These are phyloP conservation scores for Ciconia boyciana DNA, from an alignment of 2,113 vertebrate species.

Conservation along the genomic window DNA sequence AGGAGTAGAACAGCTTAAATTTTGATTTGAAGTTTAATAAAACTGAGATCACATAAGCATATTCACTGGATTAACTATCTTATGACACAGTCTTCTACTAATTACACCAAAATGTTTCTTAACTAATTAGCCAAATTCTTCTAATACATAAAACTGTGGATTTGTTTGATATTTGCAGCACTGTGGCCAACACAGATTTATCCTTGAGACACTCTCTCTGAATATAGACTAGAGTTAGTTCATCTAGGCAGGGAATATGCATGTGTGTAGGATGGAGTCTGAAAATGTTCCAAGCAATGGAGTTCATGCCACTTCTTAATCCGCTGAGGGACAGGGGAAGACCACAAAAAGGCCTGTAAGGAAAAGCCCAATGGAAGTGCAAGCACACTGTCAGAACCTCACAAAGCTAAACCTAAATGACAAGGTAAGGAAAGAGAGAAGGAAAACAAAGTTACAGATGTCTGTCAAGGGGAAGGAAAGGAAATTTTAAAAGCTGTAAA, in stretches of 20 bases:
- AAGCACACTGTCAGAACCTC: not conserved
- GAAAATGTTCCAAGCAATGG: not conserved
- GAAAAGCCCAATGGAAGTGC: not conserved
- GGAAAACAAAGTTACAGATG: not conserved
- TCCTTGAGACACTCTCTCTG: not conserved
- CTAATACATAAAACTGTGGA: not conserved
- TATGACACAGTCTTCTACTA: not conserved
- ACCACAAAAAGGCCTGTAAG: not conserved
- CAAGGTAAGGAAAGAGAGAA: not conserved
- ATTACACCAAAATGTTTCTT: not conserved
- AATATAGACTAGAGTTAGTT: not conserved
- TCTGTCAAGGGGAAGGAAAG: not conserved
- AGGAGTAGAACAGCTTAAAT: not conserved
- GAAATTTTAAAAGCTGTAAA: not conserved
- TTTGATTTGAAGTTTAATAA: not conserved
- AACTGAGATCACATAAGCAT: not conserved
- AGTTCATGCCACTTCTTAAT: not conserved
- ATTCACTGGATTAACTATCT: not conserved
- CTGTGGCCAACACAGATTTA: slow-evolving; percentile 6
- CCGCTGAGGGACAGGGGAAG: not conserved
- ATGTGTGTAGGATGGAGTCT: not conserved
- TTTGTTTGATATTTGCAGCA: not conserved
- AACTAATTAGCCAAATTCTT: not conserved
- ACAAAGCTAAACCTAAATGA: not conserved
- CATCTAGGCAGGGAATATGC: not conserved